Evolutionary conservation across 2,113 vertebrate species (phyloP).

Genomic region (Glaucomys volans): DNA sequence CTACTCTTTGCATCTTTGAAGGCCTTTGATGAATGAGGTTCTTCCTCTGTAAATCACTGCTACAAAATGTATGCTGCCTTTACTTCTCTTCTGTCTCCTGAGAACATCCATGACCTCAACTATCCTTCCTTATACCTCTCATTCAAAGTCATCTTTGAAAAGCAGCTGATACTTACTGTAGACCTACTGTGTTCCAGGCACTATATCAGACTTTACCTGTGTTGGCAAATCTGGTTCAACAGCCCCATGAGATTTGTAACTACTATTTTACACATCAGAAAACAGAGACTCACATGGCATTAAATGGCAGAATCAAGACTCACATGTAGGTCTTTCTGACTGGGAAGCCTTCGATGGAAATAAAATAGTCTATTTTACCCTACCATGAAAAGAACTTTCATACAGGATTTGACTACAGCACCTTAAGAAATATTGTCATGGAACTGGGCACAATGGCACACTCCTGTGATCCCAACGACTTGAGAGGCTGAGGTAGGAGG

Average conservation of each 20-base stretch:
- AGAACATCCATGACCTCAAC: background rate
- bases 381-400: background rate
- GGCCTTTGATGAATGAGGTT: background rate
- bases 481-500: background rate
- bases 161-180: background rate
- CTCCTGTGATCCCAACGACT: background rate
- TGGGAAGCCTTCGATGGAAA: background rate
- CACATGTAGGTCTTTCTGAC: background rate
- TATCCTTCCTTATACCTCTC: background rate
- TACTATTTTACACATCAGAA: background rate
- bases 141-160: slow-evolving; percentile 21
- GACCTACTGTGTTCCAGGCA: background rate
- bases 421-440: background rate
- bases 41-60: background rate
- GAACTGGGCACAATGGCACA: background rate
- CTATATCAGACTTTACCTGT: background rate
- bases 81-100: background rate
- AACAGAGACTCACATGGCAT: background rate
- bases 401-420: background rate
- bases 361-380: background rate
- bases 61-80: background rate
- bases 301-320: background rate
- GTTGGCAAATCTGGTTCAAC: background rate
- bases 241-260: background rate
- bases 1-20: slow-evolving; percentile 52